Conservation (phyloP, 2,888 invertebrate species). For the Hermaeophaga mercurialis region DNA sequence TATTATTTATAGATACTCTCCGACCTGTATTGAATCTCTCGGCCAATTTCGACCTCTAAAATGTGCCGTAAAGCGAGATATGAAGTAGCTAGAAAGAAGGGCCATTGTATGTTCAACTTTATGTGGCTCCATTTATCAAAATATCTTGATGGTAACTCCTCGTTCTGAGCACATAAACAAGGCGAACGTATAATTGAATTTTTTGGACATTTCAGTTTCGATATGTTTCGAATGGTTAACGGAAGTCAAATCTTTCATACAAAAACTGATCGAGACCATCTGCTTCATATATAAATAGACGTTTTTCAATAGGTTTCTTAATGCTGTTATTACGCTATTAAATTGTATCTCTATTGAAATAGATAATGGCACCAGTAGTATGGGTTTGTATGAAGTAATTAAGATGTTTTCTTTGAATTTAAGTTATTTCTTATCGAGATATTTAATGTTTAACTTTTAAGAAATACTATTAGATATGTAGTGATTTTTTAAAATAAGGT, state of each 20-base stretch:
- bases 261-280: background rate
- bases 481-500: no score
- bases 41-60: background rate
- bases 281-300: background rate
- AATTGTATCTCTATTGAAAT: no score
- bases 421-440: no score
- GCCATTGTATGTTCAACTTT: slow-evolving; percentile 5
- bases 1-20: no score
- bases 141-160: slow-evolving; percentile 19
- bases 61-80: slow-evolving; percentile 12
- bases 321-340: no score
- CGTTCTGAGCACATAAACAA: slow-evolving; percentile 20
- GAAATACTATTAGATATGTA: no score
- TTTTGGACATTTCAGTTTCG: slow-evolving; percentile 4
- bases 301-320: background rate
- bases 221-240: background rate
- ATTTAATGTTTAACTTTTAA: no score
- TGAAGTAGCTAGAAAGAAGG: slow-evolving; percentile 17
- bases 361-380: no score
- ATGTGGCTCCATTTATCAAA: slow-evolving; percentile 29
- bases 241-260: slow-evolving; percentile 11
- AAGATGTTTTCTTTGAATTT: no score
- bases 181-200: slow-evolving; percentile 26
- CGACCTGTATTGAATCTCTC: background rate
- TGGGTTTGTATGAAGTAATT: no score